Conservation (phyloP, 2,113 vertebrate genomes). For the Cyprinodon brontotheroides region DNA sequence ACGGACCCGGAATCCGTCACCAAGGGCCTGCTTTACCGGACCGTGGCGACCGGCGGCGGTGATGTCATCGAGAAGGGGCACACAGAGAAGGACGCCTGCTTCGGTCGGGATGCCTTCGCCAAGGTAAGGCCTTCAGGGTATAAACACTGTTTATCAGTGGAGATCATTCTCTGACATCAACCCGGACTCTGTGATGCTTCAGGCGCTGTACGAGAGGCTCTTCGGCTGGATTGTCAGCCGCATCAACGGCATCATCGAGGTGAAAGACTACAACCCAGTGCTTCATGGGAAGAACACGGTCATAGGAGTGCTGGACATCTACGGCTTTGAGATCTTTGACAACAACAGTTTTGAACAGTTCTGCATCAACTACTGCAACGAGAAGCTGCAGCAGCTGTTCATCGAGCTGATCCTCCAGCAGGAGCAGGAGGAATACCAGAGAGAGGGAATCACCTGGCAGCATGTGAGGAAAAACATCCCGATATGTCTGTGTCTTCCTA, state of each 20-base stretch:
- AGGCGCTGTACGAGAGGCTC: constrained; percentile 94
- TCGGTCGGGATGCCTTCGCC: constrained; percentile 88
- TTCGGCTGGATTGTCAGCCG: constrained; percentile 91
- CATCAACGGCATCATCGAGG: constrained; percentile 87
- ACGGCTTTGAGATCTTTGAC: constrained; percentile 95
- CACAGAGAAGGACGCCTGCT: constrained; percentile 83
- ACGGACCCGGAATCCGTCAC: constrained; percentile 64
- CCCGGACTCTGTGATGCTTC: not conserved
- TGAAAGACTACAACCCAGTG: constrained; percentile 84
- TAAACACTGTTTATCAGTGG: too few relatives aligned
- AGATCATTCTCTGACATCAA: too few relatives aligned
- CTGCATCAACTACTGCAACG: constrained; percentile 92
- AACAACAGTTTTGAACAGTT: constrained; percentile 96
- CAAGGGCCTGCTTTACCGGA: constrained; percentile 84
- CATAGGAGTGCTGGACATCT: constrained; percentile 94
- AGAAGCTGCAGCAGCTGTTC: constrained; percentile 95
- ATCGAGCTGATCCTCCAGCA: constrained; percentile 91
- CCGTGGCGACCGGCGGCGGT: constrained; percentile 86
- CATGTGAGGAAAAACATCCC: constrained; percentile 75
- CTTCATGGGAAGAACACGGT: constrained; percentile 92
- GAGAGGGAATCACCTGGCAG: constrained; percentile 90
- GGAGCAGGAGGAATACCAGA: constrained; percentile 89
- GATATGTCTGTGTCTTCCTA: too few relatives aligned
- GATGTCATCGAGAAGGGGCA: constrained; percentile 92
- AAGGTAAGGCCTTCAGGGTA: constrained; percentile 79